A percentile compares a stretch with the other conserved stretches of the same genome.
phyloP scores from a whole-genome alignment of 1,140 invertebrate species.

The Meloidogyne exigua region DNA sequence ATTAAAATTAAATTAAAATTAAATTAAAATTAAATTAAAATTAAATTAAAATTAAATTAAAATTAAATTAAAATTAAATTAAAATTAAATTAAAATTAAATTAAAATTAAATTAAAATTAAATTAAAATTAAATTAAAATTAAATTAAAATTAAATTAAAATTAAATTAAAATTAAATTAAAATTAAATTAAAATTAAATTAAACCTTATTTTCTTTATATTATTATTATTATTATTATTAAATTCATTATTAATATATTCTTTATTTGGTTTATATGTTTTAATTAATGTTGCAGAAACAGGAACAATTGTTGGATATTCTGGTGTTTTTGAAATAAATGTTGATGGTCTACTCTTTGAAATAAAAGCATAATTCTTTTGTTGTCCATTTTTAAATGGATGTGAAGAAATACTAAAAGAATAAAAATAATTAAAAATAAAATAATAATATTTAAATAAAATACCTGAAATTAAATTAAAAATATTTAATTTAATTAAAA shows the following conservation, averaged over 20 bases:
- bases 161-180: no score
- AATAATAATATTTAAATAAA: no score
- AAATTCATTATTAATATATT: not conserved
- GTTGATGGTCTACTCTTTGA: no score
- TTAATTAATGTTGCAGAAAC: not conserved
- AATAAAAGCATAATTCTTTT: constrained; percentile 1
- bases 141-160: no score
- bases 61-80: not conserved
- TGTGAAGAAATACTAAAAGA: not conserved
- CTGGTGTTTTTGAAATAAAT: not conserved
- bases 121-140: not conserved
- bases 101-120: not conserved
- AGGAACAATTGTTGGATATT: not conserved
- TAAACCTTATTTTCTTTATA: not conserved
- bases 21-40: not conserved
- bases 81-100: not conserved
- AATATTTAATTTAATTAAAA: no score
- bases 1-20: not conserved
- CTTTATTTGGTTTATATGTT: not conserved
- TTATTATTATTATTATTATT: not conserved
- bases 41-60: not conserved
- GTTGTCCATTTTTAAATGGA: not conserved
- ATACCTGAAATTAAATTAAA: no score
- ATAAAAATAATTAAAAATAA: not conserved
- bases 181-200: not conserved